Evolutionary conservation across 2,113 vertebrate species (phyloP).

Genomic region (Laterallus jamaicensis): DNA sequence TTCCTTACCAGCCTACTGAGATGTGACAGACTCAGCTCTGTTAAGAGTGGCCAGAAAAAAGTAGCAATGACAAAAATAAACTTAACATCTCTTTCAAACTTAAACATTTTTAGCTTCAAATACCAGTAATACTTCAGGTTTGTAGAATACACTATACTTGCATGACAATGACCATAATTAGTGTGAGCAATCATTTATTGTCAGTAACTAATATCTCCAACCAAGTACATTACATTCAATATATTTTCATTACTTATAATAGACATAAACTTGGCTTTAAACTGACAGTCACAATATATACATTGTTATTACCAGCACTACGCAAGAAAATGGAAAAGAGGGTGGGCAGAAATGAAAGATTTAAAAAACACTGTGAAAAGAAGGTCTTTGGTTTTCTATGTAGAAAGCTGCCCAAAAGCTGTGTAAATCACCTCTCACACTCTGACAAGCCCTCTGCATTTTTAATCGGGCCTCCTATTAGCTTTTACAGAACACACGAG

Average conservation of each 20-base stretch:
- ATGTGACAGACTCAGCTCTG: not conserved
- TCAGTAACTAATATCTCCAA: conserved; percentile 58
- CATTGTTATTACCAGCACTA: conserved; percentile 36
- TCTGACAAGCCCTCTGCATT: not conserved
- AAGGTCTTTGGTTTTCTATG: not conserved
- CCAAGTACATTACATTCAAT: conserved; percentile 64
- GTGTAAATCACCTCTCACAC: not conserved
- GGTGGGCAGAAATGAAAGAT: conserved; percentile 24
- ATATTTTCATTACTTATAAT: conserved; percentile 53
- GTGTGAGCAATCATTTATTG: conserved; percentile 41
- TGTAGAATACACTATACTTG: not conserved
- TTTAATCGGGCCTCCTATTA: conserved; percentile 11
- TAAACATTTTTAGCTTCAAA: not conserved
- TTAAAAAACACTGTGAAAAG: not conserved
- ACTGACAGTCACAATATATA: conserved; percentile 21
- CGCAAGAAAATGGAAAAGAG: conserved; percentile 29
- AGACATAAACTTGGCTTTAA: conserved; percentile 59
- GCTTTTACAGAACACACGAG: not conserved
- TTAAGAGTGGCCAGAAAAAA: not conserved
- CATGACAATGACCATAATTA: conserved; percentile 43
- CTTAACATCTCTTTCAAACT: not conserved
- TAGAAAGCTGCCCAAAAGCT: conserved; percentile 21
- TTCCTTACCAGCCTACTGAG: not conserved
- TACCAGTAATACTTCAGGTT: not conserved
- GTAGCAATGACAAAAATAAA: not conserved